Evolutionary conservation across 2,888 invertebrate genomes (phyloP).

Genomic region (Tuberolachnus salignus): DNA sequence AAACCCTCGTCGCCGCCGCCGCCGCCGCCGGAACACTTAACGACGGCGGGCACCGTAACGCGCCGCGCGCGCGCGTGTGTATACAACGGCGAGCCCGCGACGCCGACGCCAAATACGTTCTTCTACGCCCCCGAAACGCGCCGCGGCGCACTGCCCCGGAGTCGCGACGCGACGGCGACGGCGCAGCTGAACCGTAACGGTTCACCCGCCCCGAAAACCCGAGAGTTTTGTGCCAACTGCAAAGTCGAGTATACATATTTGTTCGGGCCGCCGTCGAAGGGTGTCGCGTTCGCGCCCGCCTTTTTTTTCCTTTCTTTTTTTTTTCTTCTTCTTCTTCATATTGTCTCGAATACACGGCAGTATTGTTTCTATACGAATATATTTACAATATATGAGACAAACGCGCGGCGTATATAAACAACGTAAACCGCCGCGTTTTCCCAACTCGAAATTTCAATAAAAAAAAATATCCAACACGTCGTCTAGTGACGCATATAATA

Average conservation of each 20-base stretch:
- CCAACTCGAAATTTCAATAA: too few relatives aligned
- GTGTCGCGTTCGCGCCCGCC: slow-evolving; percentile 26
- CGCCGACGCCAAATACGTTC: not conserved
- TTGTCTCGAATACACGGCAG: not conserved
- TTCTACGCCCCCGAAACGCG: not conserved
- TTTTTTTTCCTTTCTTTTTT: not conserved
- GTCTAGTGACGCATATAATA: too few relatives aligned
- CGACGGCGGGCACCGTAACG: too few relatives aligned
- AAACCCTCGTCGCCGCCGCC: slow-evolving; percentile 7
- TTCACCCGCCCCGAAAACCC: not conserved
- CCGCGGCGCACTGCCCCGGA: not conserved
- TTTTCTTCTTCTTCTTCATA: not conserved
- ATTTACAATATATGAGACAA: not conserved
- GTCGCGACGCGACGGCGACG: slow-evolving; percentile 1
- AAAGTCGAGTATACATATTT: slow-evolving; percentile 26
- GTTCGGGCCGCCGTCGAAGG: slow-evolving; percentile 34
- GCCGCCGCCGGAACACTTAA: not conserved
- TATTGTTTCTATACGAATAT: not conserved
- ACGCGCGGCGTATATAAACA: not conserved
- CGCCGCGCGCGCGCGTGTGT: too few relatives aligned
- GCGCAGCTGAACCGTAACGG: slow-evolving; percentile 11
- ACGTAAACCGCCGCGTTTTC: too few relatives aligned
- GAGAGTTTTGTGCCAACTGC: slow-evolving; percentile 32
- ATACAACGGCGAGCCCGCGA: too few relatives aligned
- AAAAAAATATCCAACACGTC: too few relatives aligned